Conservation (phyloP, 2,888 invertebrate species). For the Ferrisia virgata region DNA sequence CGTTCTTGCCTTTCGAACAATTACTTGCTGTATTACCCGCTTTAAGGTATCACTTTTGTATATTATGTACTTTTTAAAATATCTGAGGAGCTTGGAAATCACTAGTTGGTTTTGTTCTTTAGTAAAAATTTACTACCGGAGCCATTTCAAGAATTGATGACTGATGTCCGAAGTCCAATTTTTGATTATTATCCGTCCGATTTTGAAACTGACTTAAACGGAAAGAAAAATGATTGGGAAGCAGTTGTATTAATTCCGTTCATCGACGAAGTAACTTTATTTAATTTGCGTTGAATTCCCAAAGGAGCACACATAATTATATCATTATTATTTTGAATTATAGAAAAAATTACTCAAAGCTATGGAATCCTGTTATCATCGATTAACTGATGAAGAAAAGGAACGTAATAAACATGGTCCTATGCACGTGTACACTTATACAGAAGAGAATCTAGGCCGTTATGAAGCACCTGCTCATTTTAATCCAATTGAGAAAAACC, state of each 20-base stretch:
- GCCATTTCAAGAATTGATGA: slow-evolving; percentile 77
- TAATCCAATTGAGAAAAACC: slow-evolving; percentile 60
- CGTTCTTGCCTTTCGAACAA: slow-evolving; percentile 89
- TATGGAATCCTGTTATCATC: slow-evolving; percentile 66
- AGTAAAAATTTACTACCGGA: slow-evolving; percentile 71
- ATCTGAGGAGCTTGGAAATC: neutral
- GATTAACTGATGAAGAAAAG: slow-evolving; percentile 68
- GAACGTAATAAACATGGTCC: slow-evolving; percentile 81
- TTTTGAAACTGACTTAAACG: slow-evolving; percentile 92
- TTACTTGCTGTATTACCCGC: slow-evolving; percentile 83
- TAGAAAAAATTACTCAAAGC: slow-evolving; percentile 68
- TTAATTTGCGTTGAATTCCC: slow-evolving; percentile 34
- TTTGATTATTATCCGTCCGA: slow-evolving; percentile 85
- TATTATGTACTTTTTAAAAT: neutral
- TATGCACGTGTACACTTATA: slow-evolving; percentile 75
- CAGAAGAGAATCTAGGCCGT: slow-evolving; percentile 56
- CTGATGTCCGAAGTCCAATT: slow-evolving; percentile 72
- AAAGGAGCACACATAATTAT: neutral
- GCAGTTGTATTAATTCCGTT: slow-evolving; percentile 91
- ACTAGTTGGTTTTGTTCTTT: slow-evolving; percentile 23
- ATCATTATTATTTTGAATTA: neutral
- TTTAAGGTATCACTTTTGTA: slow-evolving; percentile 58
- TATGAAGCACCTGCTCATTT: slow-evolving; percentile 63
- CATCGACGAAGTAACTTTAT: slow-evolving; percentile 81
- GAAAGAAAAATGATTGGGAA: slow-evolving; percentile 95